Base-by-base conservation (phyloP, 1,140 invertebrate genomes). In the Hylaeus anthracinus region DNA sequence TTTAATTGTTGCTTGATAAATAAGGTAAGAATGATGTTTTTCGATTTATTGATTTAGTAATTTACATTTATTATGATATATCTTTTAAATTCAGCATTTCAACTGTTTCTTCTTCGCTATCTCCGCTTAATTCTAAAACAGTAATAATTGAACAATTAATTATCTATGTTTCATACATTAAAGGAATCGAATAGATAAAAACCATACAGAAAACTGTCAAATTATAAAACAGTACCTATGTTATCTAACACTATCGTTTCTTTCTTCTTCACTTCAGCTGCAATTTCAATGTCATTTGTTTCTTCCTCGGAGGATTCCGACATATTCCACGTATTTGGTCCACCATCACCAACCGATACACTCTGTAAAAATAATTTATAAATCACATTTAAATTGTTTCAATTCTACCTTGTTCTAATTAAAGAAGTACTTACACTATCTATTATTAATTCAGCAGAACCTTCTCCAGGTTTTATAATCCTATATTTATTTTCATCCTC, bases 51-150 rank as follows among this genome's bases (percentile, higher is more conserved):
- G 10, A 6, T 39, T 64, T 69, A 67, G 45, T 48, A 63, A 26
- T 61, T 55, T 64, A 53, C 5, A n/a, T 84, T 81, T 79, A 87
- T 66, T 72, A 79, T 65, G 82, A 72, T 76, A 90, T 72, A 77
- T 91, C 86, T 78, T 87, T 82, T 61, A 10, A 87, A 63, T 75
- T 76, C 45, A 92, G 56, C 71, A 90, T 91, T 43, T 88, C 88
- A 0, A 90, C 92, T 39, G 87, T 87, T 86, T 94, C 94, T 86
- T 95, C 94, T 90, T 95, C 94, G 76, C 94, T 94, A 81, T 93
- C 92, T 51, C 89, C 93, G 88, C 90, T 93, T 67, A 94, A 86
- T 84, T 93, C 94, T 94, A 90, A 80, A 92, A 92, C 86, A 84
- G 83, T 12, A 74, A 82, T 12, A 88, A 86, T 81, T 60, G n/a